A percentile compares a stretch with the other conserved stretches of the same genome.
phyloP scores from a whole-genome alignment of 2,113 vertebrate genomes.

The Notechis scutatus region DNA sequence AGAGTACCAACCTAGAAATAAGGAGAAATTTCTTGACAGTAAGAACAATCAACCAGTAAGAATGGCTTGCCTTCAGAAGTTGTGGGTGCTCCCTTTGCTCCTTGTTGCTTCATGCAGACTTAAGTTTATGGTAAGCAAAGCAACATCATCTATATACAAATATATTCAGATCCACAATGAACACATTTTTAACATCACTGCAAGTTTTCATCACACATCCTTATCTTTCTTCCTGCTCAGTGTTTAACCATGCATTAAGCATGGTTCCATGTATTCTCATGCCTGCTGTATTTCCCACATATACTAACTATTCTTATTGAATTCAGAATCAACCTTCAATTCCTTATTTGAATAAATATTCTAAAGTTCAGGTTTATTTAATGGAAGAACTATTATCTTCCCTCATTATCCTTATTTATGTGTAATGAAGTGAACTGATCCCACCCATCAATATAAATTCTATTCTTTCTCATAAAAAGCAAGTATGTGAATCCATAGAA shows the following conservation, averaged over 20 bases:
- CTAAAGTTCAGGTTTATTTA: neutral
- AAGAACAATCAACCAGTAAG: neutral
- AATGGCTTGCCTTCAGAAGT: neutral
- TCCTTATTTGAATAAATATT: neutral
- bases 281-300: neutral
- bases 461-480: neutral
- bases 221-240: neutral
- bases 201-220: neutral
- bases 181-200: neutral
- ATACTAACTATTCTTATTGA: neutral
- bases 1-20: neutral
- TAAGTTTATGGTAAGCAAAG: neutral
- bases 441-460: neutral
- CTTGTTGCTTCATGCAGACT: neutral
- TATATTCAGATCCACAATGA: neutral
- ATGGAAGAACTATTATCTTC: neutral
- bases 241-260: neutral
- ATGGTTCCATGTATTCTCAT: neutral
- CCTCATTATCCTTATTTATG: neutral
- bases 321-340: neutral
- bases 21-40: neutral
- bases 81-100: neutral
- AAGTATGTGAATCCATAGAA: neutral
- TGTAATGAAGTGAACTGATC: neutral
- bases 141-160: neutral